phyloP scores from a whole-genome alignment of 1,140 invertebrate genomes.

The Drosophila chauvacae region DNA sequence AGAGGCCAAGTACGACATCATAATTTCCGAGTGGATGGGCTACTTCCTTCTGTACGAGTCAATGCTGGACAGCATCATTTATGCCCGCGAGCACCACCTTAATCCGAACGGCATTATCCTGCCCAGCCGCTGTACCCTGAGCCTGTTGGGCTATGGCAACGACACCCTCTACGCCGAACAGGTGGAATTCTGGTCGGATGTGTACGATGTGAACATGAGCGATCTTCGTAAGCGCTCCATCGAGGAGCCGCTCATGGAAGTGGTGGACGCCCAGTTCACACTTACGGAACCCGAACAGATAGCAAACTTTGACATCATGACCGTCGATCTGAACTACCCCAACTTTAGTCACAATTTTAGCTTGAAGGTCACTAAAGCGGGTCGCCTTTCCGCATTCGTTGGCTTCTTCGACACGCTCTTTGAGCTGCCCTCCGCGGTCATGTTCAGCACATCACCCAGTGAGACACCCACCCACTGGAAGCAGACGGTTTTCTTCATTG shows the following conservation, averaged over 20 bases:
- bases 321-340: slow-evolving; percentile 91
- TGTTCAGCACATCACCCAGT: slow-evolving; percentile 91
- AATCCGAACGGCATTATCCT: slow-evolving; percentile 89
- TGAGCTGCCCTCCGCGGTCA: slow-evolving; percentile 88
- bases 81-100: slow-evolving; percentile 95
- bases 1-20: slow-evolving; percentile 95
- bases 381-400: slow-evolving; percentile 93
- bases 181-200: slow-evolving; percentile 96
- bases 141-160: slow-evolving; percentile 95
- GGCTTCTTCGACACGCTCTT: slow-evolving; percentile 97
- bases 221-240: slow-evolving; percentile 95
- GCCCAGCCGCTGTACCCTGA: slow-evolving; percentile 95
- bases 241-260: slow-evolving; percentile 94
- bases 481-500: slow-evolving; percentile 96
- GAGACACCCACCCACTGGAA: slow-evolving; percentile 97
- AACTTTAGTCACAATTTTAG: slow-evolving; percentile 92
- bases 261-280: slow-evolving; percentile 91
- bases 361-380: slow-evolving; percentile 89
- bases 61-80: slow-evolving; percentile 97
- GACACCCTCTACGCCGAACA: slow-evolving; percentile 90
- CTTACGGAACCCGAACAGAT: slow-evolving; percentile 90
- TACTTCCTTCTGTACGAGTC: slow-evolving; percentile 99
- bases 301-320: slow-evolving; percentile 92
- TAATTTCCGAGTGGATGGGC: slow-evolving; percentile 99
- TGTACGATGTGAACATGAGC: slow-evolving; percentile 99